Evolutionary conservation across 37 sponge, comb jelly and placozoan species (phyloP).

Genomic region (Spongia lamella): DNA sequence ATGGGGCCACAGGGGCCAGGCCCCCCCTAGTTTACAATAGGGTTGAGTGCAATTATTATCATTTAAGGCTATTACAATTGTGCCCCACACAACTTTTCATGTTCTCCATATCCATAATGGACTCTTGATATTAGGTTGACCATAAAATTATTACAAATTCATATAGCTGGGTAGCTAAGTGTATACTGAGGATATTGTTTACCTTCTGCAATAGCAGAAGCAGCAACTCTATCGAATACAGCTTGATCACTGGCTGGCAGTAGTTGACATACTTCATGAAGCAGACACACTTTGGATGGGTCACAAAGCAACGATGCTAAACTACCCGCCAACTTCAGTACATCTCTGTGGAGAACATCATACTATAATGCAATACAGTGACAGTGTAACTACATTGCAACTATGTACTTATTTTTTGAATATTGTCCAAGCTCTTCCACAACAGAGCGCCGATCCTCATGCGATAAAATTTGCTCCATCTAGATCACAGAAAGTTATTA

Average conservation of each 20-base stretch:
- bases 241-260: constrained; percentile 63
- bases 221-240: constrained; percentile 77
- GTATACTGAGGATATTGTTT: not conserved
- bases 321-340: constrained; percentile 36
- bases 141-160: too few relatives aligned
- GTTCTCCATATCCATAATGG: too few relatives aligned
- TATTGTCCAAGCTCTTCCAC: constrained; percentile 37
- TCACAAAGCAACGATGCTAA: constrained; percentile 48
- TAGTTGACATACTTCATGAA: constrained; percentile 83
- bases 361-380: not conserved
- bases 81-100: too few relatives aligned
- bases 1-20: too few relatives aligned
- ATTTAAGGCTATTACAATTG: too few relatives aligned
- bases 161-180: too few relatives aligned
- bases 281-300: constrained; percentile 45
- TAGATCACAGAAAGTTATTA: too few relatives aligned
- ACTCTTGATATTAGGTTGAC: too few relatives aligned
- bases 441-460: constrained; percentile 46
- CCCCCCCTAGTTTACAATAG: too few relatives aligned
- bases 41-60: too few relatives aligned
- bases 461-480: constrained; percentile 58
- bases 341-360: constrained; percentile 49
- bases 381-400: not conserved
- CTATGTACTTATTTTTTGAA: constrained; percentile 45
- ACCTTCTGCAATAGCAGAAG: constrained; percentile 20